Conservation (phyloP, 2,113 vertebrate species). For the Corynorhinus townsendii region DNA sequence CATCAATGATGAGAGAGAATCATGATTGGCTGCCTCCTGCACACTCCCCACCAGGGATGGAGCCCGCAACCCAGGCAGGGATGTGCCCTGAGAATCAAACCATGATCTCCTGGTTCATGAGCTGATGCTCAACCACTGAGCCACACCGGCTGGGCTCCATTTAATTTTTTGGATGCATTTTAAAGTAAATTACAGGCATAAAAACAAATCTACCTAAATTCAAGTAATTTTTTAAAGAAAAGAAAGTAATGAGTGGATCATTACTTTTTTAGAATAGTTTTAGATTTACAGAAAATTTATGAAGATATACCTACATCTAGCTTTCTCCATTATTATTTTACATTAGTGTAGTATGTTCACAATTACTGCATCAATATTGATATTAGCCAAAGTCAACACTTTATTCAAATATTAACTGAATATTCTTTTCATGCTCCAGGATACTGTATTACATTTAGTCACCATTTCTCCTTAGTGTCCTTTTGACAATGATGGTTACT, state of each 20-base stretch:
- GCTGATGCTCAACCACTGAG: too few relatives aligned
- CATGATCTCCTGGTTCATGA: too few relatives aligned
- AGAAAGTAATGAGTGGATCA: neutral
- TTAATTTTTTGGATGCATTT: neutral
- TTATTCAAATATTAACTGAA: neutral
- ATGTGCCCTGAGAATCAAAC: too few relatives aligned
- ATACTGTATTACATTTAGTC: neutral
- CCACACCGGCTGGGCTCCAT: neutral
- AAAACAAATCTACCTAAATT: neutral
- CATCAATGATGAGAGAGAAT: too few relatives aligned
- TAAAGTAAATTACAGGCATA: neutral
- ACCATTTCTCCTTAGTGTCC: neutral
- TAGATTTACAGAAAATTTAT: neutral
- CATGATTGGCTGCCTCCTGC: too few relatives aligned
- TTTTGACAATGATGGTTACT: neutral
- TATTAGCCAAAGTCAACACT: neutral
- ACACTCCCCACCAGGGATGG: too few relatives aligned
- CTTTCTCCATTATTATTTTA: neutral
- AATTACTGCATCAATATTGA: neutral
- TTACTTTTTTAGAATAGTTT: neutral
- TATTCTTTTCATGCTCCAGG: neutral
- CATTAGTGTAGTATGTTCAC: neutral
- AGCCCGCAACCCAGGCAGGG: too few relatives aligned
- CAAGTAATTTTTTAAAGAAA: neutral
- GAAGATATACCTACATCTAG: neutral